Base-by-base conservation (phyloP, 2,797 vertebrate species). In the Phylloscopus collybita region DNA sequence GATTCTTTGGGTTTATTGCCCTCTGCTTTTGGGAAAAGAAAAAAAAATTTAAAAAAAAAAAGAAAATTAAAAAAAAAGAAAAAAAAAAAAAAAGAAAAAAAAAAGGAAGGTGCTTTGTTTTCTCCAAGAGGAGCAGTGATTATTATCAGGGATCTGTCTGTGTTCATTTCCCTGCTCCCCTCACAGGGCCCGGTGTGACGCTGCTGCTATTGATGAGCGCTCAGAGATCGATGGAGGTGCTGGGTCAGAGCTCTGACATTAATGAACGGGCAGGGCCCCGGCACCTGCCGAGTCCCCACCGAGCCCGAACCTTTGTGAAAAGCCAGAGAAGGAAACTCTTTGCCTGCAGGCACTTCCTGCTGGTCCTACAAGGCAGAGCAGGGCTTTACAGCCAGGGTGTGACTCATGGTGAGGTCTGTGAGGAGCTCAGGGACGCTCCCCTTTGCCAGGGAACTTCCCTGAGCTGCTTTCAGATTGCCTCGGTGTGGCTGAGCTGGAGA, bases 111-210 rank as follows among this genome's bases (percentile, higher is more conserved):
- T 11, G 51, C 79, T 71, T 59, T 54, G 61, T 80, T 86, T 86
- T 62, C 57, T 86, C 32, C 69, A 32, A 36, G 83, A 62, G 66
- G 27, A 74, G 57, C 70, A 65, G 78, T 59, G 80, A 65, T 84
- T 73, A 88, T 73, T 13, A 72, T 70, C 8, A 79, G 66, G 74
- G 38, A 74, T 22, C 42, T 84, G 73, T 90, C 91, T 29, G 54
- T 67, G 74, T 23, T 96, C 89, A 93, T 95, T 95, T 86, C 32
- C 69, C 88, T 83, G 90, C 89, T 67, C 75, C 76, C 51, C 82
- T 93, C 47, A 44, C 90, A 40, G 3, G 56, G 72, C 32, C 47
- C 32, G 16, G 84, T 88, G 95, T 86, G 95, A 47, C 16, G 61
- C 26, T 57, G 61, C 69, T 93, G 94, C 64, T 93, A 61, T 86